Base-by-base conservation (phyloP, 2,797 vertebrate genomes). In the Darevskia mixta region DNA sequence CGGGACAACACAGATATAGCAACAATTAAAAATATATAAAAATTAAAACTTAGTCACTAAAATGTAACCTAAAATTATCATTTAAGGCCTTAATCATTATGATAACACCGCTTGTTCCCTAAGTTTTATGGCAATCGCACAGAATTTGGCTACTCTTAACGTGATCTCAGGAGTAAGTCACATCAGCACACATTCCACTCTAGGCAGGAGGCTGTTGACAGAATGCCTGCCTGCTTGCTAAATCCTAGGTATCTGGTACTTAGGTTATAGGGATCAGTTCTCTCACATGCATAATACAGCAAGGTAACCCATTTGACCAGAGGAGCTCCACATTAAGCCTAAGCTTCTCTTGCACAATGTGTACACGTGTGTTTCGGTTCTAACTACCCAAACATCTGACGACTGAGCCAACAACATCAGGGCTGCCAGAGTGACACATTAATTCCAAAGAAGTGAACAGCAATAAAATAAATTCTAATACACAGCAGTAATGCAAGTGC, bases 401-500 rank as follows among this genome's bases (percentile, higher is more conserved):
- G 29, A 6, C 3, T 13, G 84, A 32, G 66, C 55, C 49, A 49
- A 13, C 72, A 7, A 75, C 27, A 35, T 41, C 41, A 0, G 20
- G n/a, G 32, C 88, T 85, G 67, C 81, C 66, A 43, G 0, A 2
- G 29, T 0, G 32, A 78, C 0, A 1, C 69, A 84, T 87, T 25
- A 41, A 8, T 35, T 8, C 64, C 58, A 4, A 1, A 29, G 58
- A 88, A 29, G 45, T 43, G 6, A 90, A 41, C 11, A 79, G 69
- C 0, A 0, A 73, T 82, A 86, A 71, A 0, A 35, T 0, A 38
- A 87, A 6, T 29, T 77, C 25, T 11, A 75, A 4, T 87, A 41
- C 18, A 29, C 9, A 66, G 2, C 11, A 72, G 67, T 9, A 15
- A 6, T 25, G 15, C 27, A 64, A 69, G 15, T 1, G 25, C 35